These are phyloP conservation scores for Pseudonaja textilis DNA, from an alignment of 2,113 vertebrate genomes.

Conservation along the genomic window DNA sequence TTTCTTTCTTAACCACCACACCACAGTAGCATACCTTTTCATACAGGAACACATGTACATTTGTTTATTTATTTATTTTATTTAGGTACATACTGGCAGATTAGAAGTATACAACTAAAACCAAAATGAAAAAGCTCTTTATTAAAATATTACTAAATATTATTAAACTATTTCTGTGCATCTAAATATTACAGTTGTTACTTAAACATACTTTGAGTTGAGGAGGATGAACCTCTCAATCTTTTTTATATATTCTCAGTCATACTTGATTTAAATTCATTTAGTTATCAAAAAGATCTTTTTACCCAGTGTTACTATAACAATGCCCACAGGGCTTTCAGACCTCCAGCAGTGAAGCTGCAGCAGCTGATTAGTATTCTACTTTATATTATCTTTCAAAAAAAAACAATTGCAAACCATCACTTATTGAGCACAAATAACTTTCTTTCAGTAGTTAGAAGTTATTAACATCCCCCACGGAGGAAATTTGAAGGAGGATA, in stretches of 20 bases:
- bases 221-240: neutral
- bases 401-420: conserved; percentile 12
- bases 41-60: neutral
- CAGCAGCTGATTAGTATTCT: conserved; percentile 24
- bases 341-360: neutral
- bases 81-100: neutral
- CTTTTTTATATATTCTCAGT: neutral
- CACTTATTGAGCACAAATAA: conserved; percentile 31
- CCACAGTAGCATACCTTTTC: neutral
- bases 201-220: neutral
- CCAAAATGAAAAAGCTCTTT: neutral
- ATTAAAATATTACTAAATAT: neutral
- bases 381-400: conserved; percentile 41
- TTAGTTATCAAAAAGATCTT: neutral
- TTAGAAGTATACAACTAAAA: neutral
- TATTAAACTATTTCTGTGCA: neutral
- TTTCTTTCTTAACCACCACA: neutral
- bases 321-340: neutral
- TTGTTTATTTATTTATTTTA: neutral
- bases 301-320: neutral
- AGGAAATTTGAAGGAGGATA: conserved; percentile 45
- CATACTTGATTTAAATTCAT: neutral
- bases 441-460: conserved; percentile 5
- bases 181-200: neutral
- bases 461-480: conserved; percentile 55